These are phyloP conservation scores for Gibbula magus DNA, from an alignment of 2,888 invertebrate genomes.

Conservation along the genomic window DNA sequence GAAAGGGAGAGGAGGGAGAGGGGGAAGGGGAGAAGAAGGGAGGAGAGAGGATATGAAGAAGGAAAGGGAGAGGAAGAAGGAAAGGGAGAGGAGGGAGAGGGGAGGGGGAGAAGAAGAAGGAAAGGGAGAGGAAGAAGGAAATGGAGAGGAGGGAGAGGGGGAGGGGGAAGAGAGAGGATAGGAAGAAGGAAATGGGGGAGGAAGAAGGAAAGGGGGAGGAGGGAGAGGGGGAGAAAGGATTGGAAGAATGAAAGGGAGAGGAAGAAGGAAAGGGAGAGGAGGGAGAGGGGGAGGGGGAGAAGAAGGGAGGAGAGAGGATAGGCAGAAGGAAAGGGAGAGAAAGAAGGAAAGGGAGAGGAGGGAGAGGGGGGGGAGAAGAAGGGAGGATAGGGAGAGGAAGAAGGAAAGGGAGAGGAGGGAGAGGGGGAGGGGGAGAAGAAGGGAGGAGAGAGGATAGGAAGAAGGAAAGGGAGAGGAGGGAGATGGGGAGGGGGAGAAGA, in stretches of 20 bases:
- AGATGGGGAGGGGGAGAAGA: too few relatives aligned
- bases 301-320: too few relatives aligned
- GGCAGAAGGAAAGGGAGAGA: too few relatives aligned
- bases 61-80: too few relatives aligned
- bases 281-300: not conserved
- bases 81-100: not conserved
- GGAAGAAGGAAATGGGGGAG: too few relatives aligned
- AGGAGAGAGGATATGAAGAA: too few relatives aligned
- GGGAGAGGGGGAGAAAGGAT: not conserved
- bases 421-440: not conserved
- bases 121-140: too few relatives aligned
- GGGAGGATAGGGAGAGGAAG: not conserved
- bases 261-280: not conserved
- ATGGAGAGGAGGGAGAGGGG: not conserved
- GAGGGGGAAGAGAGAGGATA: not conserved
- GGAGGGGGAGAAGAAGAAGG: not conserved
- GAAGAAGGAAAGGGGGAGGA: not conserved
- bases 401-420: not conserved
- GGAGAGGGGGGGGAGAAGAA: not conserved
- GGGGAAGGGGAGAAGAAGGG: not conserved
- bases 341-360: not conserved
- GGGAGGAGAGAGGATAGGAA: not conserved
- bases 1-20: not conserved
- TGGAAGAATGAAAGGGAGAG: not conserved
- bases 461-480: too few relatives aligned